Evolutionary conservation across 2,888 invertebrate species (phyloP).

Genomic region (Thelaira solivaga): DNA sequence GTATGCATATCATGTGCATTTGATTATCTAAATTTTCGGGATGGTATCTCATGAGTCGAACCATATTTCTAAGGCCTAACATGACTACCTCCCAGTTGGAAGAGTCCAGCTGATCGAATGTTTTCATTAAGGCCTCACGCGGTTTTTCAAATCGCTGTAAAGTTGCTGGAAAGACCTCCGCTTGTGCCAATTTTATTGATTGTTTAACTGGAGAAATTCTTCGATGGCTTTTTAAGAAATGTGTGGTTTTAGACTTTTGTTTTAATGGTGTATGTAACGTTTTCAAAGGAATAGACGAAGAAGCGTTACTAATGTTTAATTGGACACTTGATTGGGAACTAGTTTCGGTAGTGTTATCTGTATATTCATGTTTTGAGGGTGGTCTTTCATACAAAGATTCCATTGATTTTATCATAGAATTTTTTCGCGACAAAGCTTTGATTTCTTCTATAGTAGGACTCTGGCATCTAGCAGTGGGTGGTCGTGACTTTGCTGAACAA

Average conservation of each 20-base stretch:
- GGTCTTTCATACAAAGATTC: conserved; percentile 72
- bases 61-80: conserved; percentile 83
- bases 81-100: conserved; percentile 89
- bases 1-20: conserved; percentile 84
- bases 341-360: conserved; percentile 68
- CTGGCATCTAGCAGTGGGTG: conserved; percentile 41
- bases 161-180: conserved; percentile 72
- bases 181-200: conserved; percentile 70
- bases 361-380: conserved; percentile 64
- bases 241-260: conserved; percentile 74
- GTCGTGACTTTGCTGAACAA: conserved; percentile 36
- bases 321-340: conserved; percentile 69
- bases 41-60: conserved; percentile 83
- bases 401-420: conserved; percentile 68
- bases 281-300: conserved; percentile 61
- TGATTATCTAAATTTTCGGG: conserved; percentile 81
- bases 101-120: conserved; percentile 82
- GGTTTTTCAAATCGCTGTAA: conserved; percentile 81
- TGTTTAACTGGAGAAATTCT: conserved; percentile 74
- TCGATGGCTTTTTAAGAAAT: conserved; percentile 71
- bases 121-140: conserved; percentile 81
- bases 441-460: conserved; percentile 67
- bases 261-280: conserved; percentile 70
- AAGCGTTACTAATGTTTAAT: conserved; percentile 60
- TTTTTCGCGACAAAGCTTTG: conserved; percentile 66